Evolutionary conservation across 2,113 vertebrate species (phyloP), one percentile per base, ranked within the genome.

Genomic region (Bothrops jararaca): DNA sequence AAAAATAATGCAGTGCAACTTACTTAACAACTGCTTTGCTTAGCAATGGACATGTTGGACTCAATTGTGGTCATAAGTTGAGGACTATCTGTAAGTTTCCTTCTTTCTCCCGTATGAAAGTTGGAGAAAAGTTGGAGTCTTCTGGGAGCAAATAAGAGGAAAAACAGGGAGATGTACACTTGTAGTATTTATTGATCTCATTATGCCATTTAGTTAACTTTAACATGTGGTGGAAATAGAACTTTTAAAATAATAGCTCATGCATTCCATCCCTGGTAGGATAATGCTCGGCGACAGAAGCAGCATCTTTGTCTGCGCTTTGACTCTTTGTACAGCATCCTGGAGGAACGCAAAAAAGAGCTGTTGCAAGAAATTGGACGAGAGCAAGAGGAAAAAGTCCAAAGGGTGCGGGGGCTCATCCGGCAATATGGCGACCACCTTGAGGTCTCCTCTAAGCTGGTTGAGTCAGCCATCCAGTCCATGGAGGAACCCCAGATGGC

Each of bases 401-500:
- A 97, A 92, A 97, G 92, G 0, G 97, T 99, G 3, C 97, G 98
- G 0, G 95, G 97, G 5, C 98, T 99, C 94, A 98, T 99, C 90
- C 97, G 98, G 3, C 97, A 95, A 93, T 98, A 98, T 0, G 96
- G 98, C 0, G 98, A 99, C 94, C 98, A 98, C 95, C 97, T 99
- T 94, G 99, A 99, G 96, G 95, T 94, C 11, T 97, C 98, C 3
- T 98, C 98, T 29, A 98, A 98, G 22, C 97, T 99, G 93, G 98
- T 99, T 93, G 98, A 99, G 95, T 95, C 97, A 0, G 98, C 98
- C 92, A 98, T 99, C 56, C 98, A 98, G 94, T 97, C 98, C 90
- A 98, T 98, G 98, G 98, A 98, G 88, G 98, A 99, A 96, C 98
- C 98, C 0, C 98, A 98, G 96, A 98, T 98, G 98, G 97, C 98